These are phyloP conservation scores for Bombus consobrinus DNA, from an alignment of 1,140 invertebrate genomes.

Conservation along the genomic window DNA sequence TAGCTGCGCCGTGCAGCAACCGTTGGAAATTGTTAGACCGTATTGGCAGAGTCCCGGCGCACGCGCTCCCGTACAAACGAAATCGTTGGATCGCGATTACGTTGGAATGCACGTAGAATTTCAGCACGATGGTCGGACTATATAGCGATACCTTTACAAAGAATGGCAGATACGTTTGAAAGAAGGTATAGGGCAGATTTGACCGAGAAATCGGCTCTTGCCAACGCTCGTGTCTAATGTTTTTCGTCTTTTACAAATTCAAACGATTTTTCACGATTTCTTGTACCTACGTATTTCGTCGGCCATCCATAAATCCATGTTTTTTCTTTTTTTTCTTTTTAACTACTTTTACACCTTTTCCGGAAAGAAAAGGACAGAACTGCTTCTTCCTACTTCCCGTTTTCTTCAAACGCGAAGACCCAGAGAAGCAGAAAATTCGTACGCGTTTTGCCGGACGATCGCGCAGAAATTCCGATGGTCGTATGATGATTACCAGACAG, in stretches of 20 bases:
- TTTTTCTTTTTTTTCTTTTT: too few species aligned
- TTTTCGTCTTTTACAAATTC: too few species aligned
- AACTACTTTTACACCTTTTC: too few species aligned
- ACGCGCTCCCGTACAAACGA: neutral
- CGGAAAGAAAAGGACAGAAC: neutral
- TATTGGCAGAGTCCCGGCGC: conserved; percentile 20
- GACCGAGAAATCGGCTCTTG: too few species aligned
- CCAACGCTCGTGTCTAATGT: too few species aligned
- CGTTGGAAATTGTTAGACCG: conserved; percentile 17
- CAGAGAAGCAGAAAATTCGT: neutral
- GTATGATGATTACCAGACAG: conserved; percentile 47
- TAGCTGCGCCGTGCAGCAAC: neutral
- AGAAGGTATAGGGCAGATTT: too few species aligned
- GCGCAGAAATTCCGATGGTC: conserved; percentile 18
- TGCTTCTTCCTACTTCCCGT: neutral
- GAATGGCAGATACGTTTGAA: too few species aligned
- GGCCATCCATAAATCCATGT: too few species aligned
- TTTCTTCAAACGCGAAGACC: neutral
- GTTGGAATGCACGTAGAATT: neutral
- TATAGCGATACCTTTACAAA: too few species aligned
- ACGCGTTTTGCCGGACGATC: conserved; percentile 6
- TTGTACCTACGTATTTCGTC: too few species aligned
- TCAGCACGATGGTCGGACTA: too few species aligned
- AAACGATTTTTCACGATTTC: too few species aligned
- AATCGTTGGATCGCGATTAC: neutral